Evolutionary conservation across 2,888 invertebrate species (phyloP).

Genomic region (Amaurobius ferox): DNA sequence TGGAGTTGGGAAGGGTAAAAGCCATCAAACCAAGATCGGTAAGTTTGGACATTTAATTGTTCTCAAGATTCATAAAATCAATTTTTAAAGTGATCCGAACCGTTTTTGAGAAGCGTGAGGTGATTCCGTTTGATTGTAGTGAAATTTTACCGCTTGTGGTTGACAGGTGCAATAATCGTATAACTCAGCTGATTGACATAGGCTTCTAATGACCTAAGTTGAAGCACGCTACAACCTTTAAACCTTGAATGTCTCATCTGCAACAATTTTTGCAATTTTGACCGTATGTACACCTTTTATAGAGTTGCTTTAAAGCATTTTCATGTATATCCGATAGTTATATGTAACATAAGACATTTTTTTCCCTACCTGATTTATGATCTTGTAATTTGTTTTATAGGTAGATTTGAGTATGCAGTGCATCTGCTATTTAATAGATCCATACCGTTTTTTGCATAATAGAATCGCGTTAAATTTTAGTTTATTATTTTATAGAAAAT

Average conservation of each 20-base stretch:
- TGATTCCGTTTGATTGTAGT: not conserved
- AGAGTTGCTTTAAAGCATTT: not conserved
- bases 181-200: slow-evolving; percentile 64
- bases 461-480: too few species aligned
- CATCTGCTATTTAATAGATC: too few species aligned
- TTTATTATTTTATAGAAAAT: too few species aligned
- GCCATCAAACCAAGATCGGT: slow-evolving; percentile 59
- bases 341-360: not conserved
- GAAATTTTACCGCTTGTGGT: slow-evolving; percentile 8
- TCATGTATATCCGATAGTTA: not conserved
- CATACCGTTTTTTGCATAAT: too few species aligned
- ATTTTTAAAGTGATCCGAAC: not conserved
- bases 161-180: slow-evolving; percentile 59
- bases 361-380: too few species aligned
- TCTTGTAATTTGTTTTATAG: too few species aligned
- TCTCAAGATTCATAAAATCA: not conserved
- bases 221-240: slow-evolving; percentile 1
- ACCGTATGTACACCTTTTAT: not conserved
- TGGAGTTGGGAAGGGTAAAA: slow-evolving; percentile 61
- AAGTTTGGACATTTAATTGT: slow-evolving; percentile 40
- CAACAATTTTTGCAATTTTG: not conserved
- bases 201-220: slow-evolving; percentile 45
- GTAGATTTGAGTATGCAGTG: too few species aligned
- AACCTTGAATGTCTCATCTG: not conserved
- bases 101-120: not conserved